Conservation (phyloP, 2,888 invertebrate species). For the Erebia aethiops region DNA sequence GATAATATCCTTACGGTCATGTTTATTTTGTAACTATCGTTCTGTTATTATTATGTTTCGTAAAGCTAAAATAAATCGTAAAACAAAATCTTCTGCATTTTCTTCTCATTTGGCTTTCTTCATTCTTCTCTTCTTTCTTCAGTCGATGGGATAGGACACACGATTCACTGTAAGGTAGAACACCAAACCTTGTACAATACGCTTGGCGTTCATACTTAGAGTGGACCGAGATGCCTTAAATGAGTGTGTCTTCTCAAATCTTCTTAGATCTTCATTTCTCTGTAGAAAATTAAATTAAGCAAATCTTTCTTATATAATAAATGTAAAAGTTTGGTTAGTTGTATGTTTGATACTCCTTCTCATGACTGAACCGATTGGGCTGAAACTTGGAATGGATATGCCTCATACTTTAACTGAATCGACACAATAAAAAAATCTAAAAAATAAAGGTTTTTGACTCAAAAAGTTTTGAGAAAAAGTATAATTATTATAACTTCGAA, state of each 20-base stretch:
- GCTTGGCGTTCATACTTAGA: conserved; percentile 97
- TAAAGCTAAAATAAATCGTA: neutral
- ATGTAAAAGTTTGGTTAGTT: too few species aligned
- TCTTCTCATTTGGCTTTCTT: conserved; percentile 15
- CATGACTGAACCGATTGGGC: too few species aligned
- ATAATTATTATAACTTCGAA: too few species aligned
- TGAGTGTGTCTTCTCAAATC: conserved; percentile 37
- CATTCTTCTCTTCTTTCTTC: conserved; percentile 43
- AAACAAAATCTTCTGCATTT: neutral
- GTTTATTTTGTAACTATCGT: conserved; percentile 15
- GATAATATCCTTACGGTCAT: conserved; percentile 6
- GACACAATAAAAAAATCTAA: too few species aligned
- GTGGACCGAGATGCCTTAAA: conserved; percentile 83
- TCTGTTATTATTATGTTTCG: neutral
- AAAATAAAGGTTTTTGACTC: too few species aligned
- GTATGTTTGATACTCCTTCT: too few species aligned
- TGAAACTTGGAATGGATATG: too few species aligned
- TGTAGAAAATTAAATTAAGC: neutral
- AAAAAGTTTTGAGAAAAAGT: too few species aligned
- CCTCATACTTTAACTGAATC: too few species aligned
- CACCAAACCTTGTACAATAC: conserved; percentile 91
- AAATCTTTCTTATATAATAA: too few species aligned
- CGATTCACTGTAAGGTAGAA: conserved; percentile 98
- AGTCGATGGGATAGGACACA: conserved; percentile 64
- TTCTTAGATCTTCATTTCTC: conserved; percentile 18